phyloP scores from a whole-genome alignment of 2,888 invertebrate genomes.

The Dolichopus griseipennis region DNA sequence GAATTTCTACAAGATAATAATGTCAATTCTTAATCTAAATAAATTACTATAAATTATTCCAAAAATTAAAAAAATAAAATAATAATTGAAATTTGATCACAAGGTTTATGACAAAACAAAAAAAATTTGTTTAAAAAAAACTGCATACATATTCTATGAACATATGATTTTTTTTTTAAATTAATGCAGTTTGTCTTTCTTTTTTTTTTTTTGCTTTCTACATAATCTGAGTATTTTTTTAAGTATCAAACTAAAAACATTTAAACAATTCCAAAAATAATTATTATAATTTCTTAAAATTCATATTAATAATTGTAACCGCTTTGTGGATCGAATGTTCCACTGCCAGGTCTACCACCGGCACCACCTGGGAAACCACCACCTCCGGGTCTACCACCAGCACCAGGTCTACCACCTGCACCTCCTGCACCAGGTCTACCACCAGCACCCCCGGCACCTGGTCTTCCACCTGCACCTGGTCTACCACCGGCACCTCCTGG shows the following conservation, averaged over 20 bases:
- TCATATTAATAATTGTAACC: conserved; percentile 44
- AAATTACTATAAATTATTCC: not conserved
- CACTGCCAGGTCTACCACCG: conserved; percentile 37
- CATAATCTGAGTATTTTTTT: too few species aligned
- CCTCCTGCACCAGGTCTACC: conserved; percentile 13
- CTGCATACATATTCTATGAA: too few species aligned
- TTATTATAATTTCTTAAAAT: not conserved
- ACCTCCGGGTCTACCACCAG: conserved; percentile 14
- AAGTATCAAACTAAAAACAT: too few species aligned
- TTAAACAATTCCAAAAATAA: too few species aligned
- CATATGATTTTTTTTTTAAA: too few species aligned
- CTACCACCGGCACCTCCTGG: not conserved
- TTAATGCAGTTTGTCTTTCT: too few species aligned
- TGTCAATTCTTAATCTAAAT: not conserved
- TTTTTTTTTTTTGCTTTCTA: too few species aligned
- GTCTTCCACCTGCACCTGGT: conserved; percentile 17
- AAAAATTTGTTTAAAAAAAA: too few species aligned
- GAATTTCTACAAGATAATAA: not conserved
- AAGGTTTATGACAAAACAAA: not conserved
- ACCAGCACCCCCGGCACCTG: conserved; percentile 20
- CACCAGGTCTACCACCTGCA: conserved; percentile 15
- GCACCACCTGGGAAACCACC: not conserved
- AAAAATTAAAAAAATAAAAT: not conserved
- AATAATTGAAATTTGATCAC: not conserved
- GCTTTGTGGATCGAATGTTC: conserved; percentile 42